Percentiles rank a stretch among this genome's conserved stretches.
phyloP scores from a whole-genome alignment of 2,113 vertebrate genomes.

The Macrotis lagotis region DNA sequence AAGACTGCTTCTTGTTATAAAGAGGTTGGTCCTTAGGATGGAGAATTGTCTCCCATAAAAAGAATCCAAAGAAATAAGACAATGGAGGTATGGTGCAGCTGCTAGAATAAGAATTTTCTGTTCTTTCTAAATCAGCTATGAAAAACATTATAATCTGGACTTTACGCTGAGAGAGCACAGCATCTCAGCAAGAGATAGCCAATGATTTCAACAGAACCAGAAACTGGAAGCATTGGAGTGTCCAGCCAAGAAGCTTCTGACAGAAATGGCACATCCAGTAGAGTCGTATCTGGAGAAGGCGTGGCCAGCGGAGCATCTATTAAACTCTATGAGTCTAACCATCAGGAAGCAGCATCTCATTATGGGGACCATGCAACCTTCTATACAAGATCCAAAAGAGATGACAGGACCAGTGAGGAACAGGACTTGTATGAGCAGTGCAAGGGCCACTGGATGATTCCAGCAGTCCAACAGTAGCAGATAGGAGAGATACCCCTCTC shows the following conservation, averaged over 20 bases:
- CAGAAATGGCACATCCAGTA: background rate
- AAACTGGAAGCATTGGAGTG: background rate
- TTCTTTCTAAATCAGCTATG: background rate
- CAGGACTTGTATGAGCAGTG: background rate
- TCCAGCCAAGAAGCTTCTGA: background rate
- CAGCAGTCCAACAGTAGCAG: background rate
- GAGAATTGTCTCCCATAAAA: background rate
- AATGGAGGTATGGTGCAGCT: background rate
- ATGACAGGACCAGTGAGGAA: background rate
- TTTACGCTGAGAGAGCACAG: background rate
- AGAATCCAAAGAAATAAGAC: background rate
- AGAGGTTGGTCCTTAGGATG: background rate
- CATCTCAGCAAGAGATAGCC: background rate
- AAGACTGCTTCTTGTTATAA: background rate
- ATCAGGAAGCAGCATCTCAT: background rate
- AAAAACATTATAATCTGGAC: background rate
- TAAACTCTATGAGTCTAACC: background rate
- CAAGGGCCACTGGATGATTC: background rate
- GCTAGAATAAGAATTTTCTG: background rate
- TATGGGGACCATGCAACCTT: accelerated
- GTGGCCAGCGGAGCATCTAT: background rate
- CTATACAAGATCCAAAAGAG: background rate
- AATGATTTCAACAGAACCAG: background rate
- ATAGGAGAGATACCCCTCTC: background rate
- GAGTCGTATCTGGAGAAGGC: background rate